Evolutionary conservation across 2,797 vertebrate genomes (phyloP).

Genomic region (Hydrophis major): DNA sequence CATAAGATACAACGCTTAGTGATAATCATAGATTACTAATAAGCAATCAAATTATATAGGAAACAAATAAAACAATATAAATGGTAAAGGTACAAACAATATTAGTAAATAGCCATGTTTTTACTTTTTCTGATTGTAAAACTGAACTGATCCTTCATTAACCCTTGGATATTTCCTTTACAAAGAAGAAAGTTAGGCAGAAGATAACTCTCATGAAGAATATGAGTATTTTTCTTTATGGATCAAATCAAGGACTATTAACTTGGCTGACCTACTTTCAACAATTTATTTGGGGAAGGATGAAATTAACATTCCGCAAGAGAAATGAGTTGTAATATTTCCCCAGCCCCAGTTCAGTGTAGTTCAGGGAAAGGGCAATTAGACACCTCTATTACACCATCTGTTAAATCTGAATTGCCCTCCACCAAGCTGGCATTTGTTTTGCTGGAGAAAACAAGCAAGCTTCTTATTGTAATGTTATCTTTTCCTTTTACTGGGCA

Average conservation of each 20-base stretch:
- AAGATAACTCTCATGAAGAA: not conserved
- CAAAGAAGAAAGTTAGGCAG: no score
- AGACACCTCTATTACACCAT: not conserved
- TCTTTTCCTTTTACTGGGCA: not conserved
- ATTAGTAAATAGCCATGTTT: not conserved
- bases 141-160: no score
- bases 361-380: not conserved
- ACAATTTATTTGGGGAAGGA: not conserved
- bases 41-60: no score
- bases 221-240: not conserved
- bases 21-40: no score
- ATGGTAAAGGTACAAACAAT: no score
- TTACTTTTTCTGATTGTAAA: not conserved
- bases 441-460: not conserved
- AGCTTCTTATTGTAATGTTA: not conserved
- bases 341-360: no score
- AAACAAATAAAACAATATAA: no score
- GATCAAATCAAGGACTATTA: not conserved
- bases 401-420: not conserved
- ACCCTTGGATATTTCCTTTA: not conserved
- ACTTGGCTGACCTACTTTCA: not conserved
- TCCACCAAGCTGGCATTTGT: not conserved
- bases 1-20: no score
- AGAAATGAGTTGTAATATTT: not conserved
- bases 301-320: not conserved